Conservation (phyloP, 2,888 invertebrate species). For the Drosophila flavopinicola region DNA sequence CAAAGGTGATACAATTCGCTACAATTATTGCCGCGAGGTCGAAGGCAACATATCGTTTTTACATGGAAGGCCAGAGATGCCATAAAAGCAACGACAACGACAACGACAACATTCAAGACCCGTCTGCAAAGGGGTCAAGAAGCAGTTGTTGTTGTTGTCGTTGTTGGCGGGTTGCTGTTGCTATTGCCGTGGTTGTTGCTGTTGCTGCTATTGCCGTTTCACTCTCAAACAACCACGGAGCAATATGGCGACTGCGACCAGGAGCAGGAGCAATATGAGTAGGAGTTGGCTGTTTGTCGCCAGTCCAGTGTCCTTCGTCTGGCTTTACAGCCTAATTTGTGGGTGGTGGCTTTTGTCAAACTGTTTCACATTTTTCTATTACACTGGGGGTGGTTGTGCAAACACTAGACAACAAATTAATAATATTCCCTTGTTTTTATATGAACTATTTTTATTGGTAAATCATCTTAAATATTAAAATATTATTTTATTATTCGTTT, state of each 20-base stretch:
- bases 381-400: constrained; percentile 46
- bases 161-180: not conserved
- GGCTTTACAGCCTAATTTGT: constrained; percentile 72
- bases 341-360: constrained; percentile 76
- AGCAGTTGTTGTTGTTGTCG: constrained; percentile 34
- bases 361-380: constrained; percentile 68
- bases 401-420: constrained; percentile 47
- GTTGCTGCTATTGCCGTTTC: constrained; percentile 23
- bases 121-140: constrained; percentile 67
- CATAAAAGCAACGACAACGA: constrained; percentile 45
- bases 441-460: too few species aligned
- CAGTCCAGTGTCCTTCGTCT: constrained; percentile 31
- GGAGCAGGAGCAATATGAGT: not conserved
- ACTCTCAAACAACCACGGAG: constrained; percentile 27
- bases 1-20: constrained; percentile 72
- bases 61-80: constrained; percentile 59
- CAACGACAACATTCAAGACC: constrained; percentile 22
- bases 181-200: constrained; percentile 15
- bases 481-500: too few species aligned
- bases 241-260: constrained; percentile 52
- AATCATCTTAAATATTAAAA: too few species aligned
- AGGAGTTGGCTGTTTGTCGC: constrained; percentile 17
- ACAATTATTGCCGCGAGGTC: constrained; percentile 64
- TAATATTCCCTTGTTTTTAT: not conserved
- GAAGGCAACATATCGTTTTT: constrained; percentile 55